These are phyloP conservation scores for Eurystomus glaucurus DNA, from an alignment of 2,797 vertebrate genomes.

Conservation along the genomic window DNA sequence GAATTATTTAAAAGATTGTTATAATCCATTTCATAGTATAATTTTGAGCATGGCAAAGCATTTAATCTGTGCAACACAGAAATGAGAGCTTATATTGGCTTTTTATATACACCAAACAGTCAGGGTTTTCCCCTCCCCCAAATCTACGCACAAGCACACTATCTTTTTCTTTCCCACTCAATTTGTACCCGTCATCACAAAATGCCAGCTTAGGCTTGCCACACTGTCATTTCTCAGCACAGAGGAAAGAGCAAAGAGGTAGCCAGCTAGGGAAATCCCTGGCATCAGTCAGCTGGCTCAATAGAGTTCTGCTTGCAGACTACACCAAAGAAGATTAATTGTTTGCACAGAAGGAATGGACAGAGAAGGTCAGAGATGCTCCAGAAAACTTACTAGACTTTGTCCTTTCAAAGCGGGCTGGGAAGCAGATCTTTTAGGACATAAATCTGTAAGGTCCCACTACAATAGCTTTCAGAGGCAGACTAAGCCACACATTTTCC, in stretches of 20 bases:
- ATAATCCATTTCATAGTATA: not conserved
- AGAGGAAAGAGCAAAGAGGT: slow-evolving; percentile 29
- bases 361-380: slow-evolving; percentile 81
- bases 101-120: not conserved
- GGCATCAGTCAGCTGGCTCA: slow-evolving; percentile 77
- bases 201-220: not conserved
- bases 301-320: slow-evolving; percentile 69
- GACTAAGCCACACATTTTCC: not conserved
- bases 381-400: slow-evolving; percentile 10
- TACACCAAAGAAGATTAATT: slow-evolving; percentile 80
- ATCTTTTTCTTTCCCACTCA: not conserved
- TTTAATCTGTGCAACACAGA: not conserved
- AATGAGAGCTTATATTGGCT: not conserved
- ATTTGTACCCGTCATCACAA: slow-evolving; percentile 13
- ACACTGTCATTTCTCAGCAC: slow-evolving; percentile 60
- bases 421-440: not conserved
- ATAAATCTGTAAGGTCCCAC: slow-evolving; percentile 25
- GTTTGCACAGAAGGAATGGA: slow-evolving; percentile 72
- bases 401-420: not conserved
- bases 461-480: slow-evolving; percentile 9
- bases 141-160: not conserved
- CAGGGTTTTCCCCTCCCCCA: not conserved
- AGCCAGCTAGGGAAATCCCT: slow-evolving; percentile 78
- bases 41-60: not conserved
- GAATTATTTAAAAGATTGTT: not conserved